phyloP scores from a whole-genome alignment of 2,888 invertebrate genomes.

The Serrognathus titanus region DNA sequence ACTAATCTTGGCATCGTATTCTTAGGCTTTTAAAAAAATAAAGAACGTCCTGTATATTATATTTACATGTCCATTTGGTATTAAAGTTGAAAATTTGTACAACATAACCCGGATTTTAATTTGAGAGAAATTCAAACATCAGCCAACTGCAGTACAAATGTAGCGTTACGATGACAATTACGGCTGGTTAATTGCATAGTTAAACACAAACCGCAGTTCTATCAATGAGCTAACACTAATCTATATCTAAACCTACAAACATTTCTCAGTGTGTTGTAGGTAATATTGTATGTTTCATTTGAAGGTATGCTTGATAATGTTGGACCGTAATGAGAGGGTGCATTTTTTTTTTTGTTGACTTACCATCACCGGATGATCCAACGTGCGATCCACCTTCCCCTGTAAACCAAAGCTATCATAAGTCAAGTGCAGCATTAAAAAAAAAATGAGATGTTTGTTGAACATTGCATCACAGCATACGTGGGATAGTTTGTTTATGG shows the following conservation, averaged over 20 bases:
- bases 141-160: slow-evolving; percentile 40
- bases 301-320: background rate
- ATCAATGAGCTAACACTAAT: slow-evolving; percentile 12
- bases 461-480: background rate
- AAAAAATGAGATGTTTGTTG: no score
- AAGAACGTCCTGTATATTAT: no score
- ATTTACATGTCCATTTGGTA: no score
- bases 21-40: no score
- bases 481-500: slow-evolving; percentile 10
- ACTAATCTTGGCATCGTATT: no score
- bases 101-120: no score
- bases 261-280: slow-evolving; percentile 2
- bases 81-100: no score
- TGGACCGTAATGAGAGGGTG: background rate
- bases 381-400: slow-evolving; percentile 47
- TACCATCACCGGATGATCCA: slow-evolving; percentile 47
- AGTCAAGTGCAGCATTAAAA: no score
- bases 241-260: background rate
- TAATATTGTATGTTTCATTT: background rate
- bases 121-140: slow-evolving; percentile 12
- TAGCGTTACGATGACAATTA: slow-evolving; percentile 38
- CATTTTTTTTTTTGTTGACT: slow-evolving; percentile 27
- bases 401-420: slow-evolving; percentile 33
- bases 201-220: slow-evolving; percentile 37
- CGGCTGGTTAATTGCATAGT: slow-evolving; percentile 40